Evolutionary conservation across 2,797 vertebrate species (phyloP).

Genomic region (Periophthalmus magnuspinnatus): DNA sequence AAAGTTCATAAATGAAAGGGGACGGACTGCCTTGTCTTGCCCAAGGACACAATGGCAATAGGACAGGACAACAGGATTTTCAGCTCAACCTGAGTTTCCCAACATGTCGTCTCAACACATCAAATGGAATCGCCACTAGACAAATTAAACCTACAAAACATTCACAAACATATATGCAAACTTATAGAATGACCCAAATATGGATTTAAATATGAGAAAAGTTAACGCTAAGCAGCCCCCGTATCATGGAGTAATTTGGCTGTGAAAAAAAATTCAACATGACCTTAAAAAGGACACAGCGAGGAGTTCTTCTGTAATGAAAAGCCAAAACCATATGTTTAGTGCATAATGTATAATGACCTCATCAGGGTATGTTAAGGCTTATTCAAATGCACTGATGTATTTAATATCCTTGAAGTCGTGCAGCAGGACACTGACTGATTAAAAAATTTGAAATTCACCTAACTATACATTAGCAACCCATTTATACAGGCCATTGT

Average conservation of each 20-base stretch:
- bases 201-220: slow-evolving; percentile 40
- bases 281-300: no score
- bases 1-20: neutral
- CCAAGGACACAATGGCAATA: neutral
- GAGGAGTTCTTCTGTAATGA: no score
- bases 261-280: neutral
- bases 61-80: neutral
- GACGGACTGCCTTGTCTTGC: neutral
- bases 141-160: neutral
- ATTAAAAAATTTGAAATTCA: neutral
- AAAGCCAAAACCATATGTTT: no score
- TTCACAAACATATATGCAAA: slow-evolving; percentile 3
- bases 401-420: neutral
- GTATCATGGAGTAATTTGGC: slow-evolving; percentile 36
- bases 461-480: neutral
- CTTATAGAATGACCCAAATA: slow-evolving; percentile 38
- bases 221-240: slow-evolving; percentile 25
- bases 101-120: neutral
- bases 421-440: neutral
- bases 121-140: neutral
- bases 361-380: no score
- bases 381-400: slow-evolving; percentile 8
- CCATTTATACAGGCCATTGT: neutral
- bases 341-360: no score
- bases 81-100: neutral